Percentiles rank a stretch among this genome's conserved stretches.
Evolutionary conservation across 2,113 vertebrate genomes (phyloP).

Genomic region (Steatornis caripensis): DNA sequence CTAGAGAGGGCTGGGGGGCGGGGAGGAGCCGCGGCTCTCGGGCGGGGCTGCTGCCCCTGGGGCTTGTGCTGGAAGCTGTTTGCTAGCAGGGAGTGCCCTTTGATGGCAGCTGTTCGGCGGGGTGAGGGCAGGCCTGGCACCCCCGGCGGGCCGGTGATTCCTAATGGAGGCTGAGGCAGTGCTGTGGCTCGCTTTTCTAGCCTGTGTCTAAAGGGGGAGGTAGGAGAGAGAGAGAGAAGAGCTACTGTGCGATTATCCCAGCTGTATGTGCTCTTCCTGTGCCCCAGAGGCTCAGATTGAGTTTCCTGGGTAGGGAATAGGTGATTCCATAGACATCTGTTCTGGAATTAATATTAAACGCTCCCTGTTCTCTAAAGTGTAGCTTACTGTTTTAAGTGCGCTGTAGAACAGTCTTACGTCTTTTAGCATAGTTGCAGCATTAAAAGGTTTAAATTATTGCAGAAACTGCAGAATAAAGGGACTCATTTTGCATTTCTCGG

Average conservation of each 20-base stretch:
- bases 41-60: conserved; percentile 10
- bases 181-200: not conserved
- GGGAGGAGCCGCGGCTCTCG: not conserved
- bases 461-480: not conserved
- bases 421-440: not conserved
- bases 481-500: not conserved
- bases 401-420: not conserved
- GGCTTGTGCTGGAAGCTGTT: not conserved
- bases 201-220: not conserved
- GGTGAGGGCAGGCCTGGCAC: not conserved
- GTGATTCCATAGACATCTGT: not conserved
- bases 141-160: not conserved
- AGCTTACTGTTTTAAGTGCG: rapidly evolving
- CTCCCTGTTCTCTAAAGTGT: not conserved
- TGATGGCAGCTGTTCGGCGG: not conserved
- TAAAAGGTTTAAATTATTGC: not conserved
- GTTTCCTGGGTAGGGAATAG: not conserved
- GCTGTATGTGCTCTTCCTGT: not conserved
- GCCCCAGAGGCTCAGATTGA: not conserved
- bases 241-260: not conserved
- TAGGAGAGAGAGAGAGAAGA: not conserved
- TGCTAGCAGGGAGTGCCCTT: not conserved
- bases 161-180: not conserved
- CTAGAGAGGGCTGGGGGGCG: not conserved
- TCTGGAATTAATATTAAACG: not conserved